Conservation (phyloP, 1,140 invertebrate species). For the Patella vulgata region DNA sequence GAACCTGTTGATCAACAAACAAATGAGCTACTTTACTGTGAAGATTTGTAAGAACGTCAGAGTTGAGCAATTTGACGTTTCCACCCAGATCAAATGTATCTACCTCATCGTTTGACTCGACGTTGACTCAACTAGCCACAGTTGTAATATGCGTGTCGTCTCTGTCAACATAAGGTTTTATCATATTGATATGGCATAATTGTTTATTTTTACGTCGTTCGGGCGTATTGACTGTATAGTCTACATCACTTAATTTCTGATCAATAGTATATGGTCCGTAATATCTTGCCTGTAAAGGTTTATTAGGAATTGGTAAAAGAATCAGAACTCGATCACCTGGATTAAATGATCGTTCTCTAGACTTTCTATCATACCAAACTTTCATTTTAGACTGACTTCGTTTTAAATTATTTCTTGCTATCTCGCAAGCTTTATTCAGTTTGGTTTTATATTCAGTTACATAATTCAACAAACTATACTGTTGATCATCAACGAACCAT, state of each 20-base stretch:
- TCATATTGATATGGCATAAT: slow-evolving; percentile 12
- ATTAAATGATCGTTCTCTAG: slow-evolving; percentile 5
- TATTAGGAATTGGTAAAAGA: background rate
- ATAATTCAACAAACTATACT: slow-evolving; percentile 9
- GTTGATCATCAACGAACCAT: slow-evolving; percentile 9
- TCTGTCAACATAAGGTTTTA: slow-evolving; percentile 11
- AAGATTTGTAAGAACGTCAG: slow-evolving; percentile 2
- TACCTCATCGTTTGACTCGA: background rate
- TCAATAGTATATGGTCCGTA: slow-evolving; percentile 7
- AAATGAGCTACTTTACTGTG: background rate
- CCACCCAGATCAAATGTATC: background rate
- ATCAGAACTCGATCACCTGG: slow-evolving; percentile 16
- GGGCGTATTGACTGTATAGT: slow-evolving; percentile 12
- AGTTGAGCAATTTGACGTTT: background rate
- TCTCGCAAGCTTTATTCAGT: slow-evolving; percentile 2
- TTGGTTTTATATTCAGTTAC: slow-evolving; percentile 9
- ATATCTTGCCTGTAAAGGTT: background rate
- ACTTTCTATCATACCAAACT: slow-evolving; percentile 9
- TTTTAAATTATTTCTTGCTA: too few species aligned
- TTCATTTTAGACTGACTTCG: slow-evolving; percentile 13
- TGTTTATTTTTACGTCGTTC: background rate
- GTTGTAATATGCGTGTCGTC: too few species aligned
- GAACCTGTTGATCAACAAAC: background rate
- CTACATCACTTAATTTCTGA: slow-evolving; percentile 5
- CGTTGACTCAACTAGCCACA: too few species aligned